Evolutionary conservation across 2,113 vertebrate species (phyloP).

Genomic region (Oreochromis spilurus): DNA sequence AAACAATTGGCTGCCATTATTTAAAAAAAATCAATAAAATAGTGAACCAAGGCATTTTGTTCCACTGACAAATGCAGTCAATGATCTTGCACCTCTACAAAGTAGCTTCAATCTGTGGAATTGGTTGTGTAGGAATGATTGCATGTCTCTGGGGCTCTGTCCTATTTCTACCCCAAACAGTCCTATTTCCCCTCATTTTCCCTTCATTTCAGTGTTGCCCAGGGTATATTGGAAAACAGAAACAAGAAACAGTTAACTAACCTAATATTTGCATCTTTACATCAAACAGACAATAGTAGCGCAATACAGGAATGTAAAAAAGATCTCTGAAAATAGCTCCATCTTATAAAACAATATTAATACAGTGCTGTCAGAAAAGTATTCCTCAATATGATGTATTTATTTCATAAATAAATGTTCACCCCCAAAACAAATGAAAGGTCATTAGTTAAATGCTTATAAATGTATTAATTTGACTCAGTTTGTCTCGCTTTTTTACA

Average conservation of each 20-base stretch:
- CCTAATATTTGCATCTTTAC: not conserved
- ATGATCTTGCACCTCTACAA: not conserved
- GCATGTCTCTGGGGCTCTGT: not conserved
- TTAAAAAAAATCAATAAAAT: not conserved
- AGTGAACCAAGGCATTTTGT: not conserved
- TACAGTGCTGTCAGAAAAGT: not conserved
- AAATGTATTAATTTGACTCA: not conserved
- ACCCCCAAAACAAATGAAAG: not conserved
- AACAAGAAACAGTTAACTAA: not conserved
- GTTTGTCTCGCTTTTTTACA: not conserved
- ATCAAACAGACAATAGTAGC: not conserved
- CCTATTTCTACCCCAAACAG: not conserved
- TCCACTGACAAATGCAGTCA: not conserved
- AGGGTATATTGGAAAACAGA: not conserved
- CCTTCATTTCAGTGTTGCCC: not conserved
- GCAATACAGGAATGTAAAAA: not conserved
- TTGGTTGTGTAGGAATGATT: not conserved
- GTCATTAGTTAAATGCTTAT: not conserved
- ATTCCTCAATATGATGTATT: not conserved
- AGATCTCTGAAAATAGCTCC: not conserved
- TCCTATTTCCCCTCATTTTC: not conserved
- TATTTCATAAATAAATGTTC: not conserved
- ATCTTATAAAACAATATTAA: not conserved
- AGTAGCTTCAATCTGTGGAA: not conserved
- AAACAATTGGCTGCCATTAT: not conserved